phyloP scores from a whole-genome alignment of 23 tunicate species.

The Diplosoma virens region DNA sequence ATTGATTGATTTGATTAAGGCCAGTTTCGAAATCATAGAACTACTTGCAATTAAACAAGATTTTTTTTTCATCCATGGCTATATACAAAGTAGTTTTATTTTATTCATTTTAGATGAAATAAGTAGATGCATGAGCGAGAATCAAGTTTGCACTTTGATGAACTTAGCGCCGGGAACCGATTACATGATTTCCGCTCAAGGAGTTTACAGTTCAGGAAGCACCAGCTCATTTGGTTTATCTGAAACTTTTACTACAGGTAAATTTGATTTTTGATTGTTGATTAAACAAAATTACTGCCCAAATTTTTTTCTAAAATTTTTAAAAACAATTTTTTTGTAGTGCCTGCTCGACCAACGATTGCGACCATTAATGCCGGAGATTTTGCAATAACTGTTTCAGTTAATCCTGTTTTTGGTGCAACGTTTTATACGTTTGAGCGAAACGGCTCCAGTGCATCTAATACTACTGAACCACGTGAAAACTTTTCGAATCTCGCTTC shows the following conservation, averaged over 20 bases:
- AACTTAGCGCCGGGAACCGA: neutral
- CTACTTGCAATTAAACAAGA: no score
- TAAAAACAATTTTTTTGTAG: slow-evolving; percentile 1
- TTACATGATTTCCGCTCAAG: slow-evolving; percentile 6
- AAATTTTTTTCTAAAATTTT: neutral
- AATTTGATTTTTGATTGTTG: neutral
- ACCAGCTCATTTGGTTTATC: neutral
- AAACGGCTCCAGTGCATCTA: no score
- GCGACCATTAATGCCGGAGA: neutral
- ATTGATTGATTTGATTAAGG: no score
- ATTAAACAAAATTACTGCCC: neutral
- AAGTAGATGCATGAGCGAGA: no score
- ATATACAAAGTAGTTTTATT: no score
- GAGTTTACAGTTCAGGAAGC: slow-evolving; percentile 2
- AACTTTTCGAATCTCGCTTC: neutral
- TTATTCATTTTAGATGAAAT: no score
- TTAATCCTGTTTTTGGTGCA: neutral
- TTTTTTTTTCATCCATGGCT: no score
- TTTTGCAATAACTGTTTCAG: neutral
- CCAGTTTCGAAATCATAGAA: no score
- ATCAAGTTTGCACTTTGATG: slow-evolving; percentile 2
- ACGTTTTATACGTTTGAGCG: neutral
- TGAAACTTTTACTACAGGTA: slow-evolving; percentile 18
- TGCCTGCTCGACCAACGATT: neutral
- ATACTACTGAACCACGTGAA: neutral